A percentile compares a stretch with the other conserved stretches of the same genome.
These are phyloP conservation scores for Pachyuromys duprasi DNA, from an alignment of 2,797 vertebrate genomes.

Conservation along the genomic window DNA sequence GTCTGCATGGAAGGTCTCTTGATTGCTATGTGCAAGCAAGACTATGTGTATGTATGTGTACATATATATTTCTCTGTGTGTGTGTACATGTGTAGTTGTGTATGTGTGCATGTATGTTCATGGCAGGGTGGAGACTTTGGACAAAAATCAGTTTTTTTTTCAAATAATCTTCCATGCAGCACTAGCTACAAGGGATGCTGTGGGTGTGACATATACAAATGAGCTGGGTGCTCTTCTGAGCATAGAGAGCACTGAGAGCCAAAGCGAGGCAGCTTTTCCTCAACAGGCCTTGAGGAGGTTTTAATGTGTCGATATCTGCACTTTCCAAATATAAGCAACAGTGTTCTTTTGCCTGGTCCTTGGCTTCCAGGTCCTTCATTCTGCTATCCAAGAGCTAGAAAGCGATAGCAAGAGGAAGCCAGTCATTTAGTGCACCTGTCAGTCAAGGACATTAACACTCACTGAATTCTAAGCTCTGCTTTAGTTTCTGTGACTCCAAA, in stretches of 20 bases:
- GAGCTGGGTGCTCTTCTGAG: not conserved
- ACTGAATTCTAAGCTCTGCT: not conserved
- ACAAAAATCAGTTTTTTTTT: conserved; percentile 16
- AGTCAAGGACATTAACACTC: not conserved
- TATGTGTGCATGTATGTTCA: not conserved
- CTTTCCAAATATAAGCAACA: not conserved
- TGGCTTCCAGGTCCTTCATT: not conserved
- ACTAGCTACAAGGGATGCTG: not conserved
- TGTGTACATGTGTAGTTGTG: not conserved
- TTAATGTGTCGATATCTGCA: not conserved
- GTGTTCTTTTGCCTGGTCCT: not conserved
- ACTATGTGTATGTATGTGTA: not conserved
- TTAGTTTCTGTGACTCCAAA: not conserved
- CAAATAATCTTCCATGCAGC: not conserved
- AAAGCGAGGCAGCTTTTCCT: not conserved
- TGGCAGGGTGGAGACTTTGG: not conserved
- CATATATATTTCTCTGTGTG: not conserved
- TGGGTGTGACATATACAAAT: not conserved
- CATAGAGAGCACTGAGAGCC: not conserved
- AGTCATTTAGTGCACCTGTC: not conserved
- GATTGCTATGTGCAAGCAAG: not conserved
- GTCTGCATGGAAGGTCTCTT: not conserved
- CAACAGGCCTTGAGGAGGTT: not conserved
- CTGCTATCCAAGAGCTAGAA: not conserved
- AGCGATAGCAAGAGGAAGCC: not conserved